Evolutionary conservation across 53 echinoderm and acorn worm genomes (phyloP), one percentile per base, ranked within the genome.

Genomic region (Mesocentrotus franciscanus): DNA sequence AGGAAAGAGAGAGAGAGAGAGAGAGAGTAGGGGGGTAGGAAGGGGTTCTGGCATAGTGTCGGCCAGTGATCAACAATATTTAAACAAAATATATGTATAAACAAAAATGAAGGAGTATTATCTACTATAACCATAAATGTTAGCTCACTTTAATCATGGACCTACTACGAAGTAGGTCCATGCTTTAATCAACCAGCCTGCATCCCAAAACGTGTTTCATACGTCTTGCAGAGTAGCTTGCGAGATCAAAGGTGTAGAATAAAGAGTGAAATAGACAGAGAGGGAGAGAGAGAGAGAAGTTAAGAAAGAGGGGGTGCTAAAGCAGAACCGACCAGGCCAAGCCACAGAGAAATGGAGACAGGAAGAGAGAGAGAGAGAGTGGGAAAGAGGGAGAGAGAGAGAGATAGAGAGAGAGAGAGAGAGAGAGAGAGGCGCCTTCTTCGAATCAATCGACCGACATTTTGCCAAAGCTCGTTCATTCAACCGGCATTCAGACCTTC

Each of bases 401-500:
- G 89, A 61, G 90, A 5, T 56, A 55, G 39, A 56, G 56, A 55
- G 87, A 87, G 55, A 2, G 56, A 85, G 61, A 61, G 58, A 61
- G 62, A 68, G 39, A 13, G 70, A 36, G 66, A 24, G 68, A 70
- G 30, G 60, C 30, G 17, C 90, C 58, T 60, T 12, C 17, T 29
- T 2, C 58, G 90, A 30, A n/a, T 60, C 22, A 26, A 90, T 27
- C 60, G 60, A 90, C 57, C 55, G 85, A 57, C 85, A 85, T 85
- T 58, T 18, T 90, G 18, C 27, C 29, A 57, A 29, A 60, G 90
- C 58, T 90, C 58, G 58, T 90, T 58, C 90, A 58, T 58, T 60
- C 58, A 90, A 90, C 58, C 20, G 60, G 90, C 90, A 36, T 60
- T 60, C 60, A 60, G 29, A 60, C 90, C 14, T 90, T 60, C 89